Conservation (phyloP, 2,113 vertebrate species). For the Empidonax alnorum region DNA sequence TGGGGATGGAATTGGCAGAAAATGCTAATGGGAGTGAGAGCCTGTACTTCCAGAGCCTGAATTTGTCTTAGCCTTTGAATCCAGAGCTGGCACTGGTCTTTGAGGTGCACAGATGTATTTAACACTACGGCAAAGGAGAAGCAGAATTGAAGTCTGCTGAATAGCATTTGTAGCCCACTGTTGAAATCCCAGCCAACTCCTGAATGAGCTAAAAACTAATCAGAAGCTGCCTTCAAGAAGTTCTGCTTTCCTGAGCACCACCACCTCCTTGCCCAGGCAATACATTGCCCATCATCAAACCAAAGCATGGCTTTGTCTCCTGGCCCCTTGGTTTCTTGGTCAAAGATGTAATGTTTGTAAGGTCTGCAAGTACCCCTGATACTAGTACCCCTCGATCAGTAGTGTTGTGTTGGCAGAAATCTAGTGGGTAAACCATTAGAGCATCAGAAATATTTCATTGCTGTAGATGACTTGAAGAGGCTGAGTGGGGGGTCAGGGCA, state of each 20-base stretch:
- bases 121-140: background rate
- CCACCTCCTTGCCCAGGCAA: background rate
- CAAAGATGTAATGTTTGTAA: background rate
- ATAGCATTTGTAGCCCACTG: background rate
- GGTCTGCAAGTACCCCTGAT: background rate
- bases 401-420: background rate
- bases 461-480: background rate
- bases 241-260: background rate
- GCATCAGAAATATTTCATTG: background rate
- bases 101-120: rapidly evolving
- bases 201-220: background rate
- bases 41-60: background rate
- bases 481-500: rapidly evolving
- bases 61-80: background rate
- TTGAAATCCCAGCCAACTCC: background rate
- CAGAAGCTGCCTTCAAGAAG: background rate
- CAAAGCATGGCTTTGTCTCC: background rate
- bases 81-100: background rate
- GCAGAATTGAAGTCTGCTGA: background rate
- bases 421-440: background rate
- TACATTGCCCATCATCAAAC: background rate
- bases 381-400: background rate
- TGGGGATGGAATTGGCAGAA: background rate
- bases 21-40: background rate
- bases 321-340: background rate